phyloP scores from a whole-genome alignment of 2,888 invertebrate genomes.

The Lamproptera curius region DNA sequence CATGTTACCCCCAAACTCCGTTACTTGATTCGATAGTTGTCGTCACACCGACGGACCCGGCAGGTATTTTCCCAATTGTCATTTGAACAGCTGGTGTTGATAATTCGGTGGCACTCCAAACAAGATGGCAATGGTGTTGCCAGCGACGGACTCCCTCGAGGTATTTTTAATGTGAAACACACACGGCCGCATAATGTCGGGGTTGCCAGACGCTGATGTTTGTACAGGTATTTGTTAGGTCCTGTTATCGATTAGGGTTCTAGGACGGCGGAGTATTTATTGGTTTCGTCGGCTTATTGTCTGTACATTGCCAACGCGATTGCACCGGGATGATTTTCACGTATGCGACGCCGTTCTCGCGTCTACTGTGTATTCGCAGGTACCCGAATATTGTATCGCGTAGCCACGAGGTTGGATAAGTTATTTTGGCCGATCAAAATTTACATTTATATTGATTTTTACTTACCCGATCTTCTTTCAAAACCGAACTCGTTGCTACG shows the following conservation, averaged over 20 bases:
- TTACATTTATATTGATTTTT: constrained; percentile 21
- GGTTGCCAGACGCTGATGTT: constrained; percentile 33
- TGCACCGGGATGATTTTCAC: constrained; percentile 39
- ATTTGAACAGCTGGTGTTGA: constrained; percentile 58
- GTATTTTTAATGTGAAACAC: constrained; percentile 60
- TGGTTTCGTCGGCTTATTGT: constrained; percentile 10
- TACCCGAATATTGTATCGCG: constrained; percentile 52
- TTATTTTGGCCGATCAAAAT: too few species aligned
- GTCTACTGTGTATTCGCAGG: constrained; percentile 70
- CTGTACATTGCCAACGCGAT: constrained; percentile 27
- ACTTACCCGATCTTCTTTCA: neutral
- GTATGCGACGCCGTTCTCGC: constrained; percentile 61
- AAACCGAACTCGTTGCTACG: constrained; percentile 44
- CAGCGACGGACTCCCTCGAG: constrained; percentile 53
- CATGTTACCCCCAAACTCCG: constrained; percentile 55
- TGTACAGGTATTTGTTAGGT: constrained; percentile 71
- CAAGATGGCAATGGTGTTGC: too few species aligned
- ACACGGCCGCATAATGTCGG: constrained; percentile 50
- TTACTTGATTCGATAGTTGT: constrained; percentile 69
- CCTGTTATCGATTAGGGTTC: constrained; percentile 25
- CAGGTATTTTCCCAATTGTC: constrained; percentile 73
- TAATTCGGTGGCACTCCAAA: neutral
- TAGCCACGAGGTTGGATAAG: constrained; percentile 58
- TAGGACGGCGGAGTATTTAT: constrained; percentile 9
- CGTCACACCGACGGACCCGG: constrained; percentile 75